Evolutionary conservation across 2,888 invertebrate genomes (phyloP).

Genomic region (Pyrrhia umbra): DNA sequence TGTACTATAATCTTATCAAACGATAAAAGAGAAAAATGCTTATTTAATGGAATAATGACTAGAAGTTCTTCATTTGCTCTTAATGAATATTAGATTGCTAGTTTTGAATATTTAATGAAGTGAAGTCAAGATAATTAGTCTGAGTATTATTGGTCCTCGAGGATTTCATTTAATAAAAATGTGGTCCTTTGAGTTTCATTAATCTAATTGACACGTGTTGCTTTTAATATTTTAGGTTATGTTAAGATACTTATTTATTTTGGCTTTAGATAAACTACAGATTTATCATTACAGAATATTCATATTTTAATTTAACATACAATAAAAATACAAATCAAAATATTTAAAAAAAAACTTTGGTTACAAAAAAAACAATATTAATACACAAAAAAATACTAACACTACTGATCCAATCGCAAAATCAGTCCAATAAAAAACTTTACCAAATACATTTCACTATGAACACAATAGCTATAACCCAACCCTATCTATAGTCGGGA

Average conservation of each 20-base stretch:
- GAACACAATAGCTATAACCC: constrained; percentile 18
- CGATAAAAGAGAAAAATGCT: constrained; percentile 6
- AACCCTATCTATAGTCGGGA: constrained; percentile 31
- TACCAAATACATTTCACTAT: constrained; percentile 15
- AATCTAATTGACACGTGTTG: constrained; percentile 5
- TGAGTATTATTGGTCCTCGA: constrained; percentile 4
- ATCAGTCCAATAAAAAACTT: constrained; percentile 7
- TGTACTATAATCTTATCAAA: not conserved
- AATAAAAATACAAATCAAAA: no score
- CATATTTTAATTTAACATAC: no score
- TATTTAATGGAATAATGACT: constrained; percentile 5
- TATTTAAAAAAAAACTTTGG: not conserved
- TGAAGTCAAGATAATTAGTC: constrained; percentile 11
- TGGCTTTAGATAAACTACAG: no score
- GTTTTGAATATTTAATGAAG: constrained; percentile 35
- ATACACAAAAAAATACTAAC: constrained; percentile 32
- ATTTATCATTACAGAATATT: no score
- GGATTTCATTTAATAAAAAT: constrained; percentile 17
- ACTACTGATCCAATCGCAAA: constrained; percentile 11
- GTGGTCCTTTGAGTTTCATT: constrained; percentile 6
- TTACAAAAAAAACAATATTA: constrained; percentile 20
- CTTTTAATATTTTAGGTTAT: no score
- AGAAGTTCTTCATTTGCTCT: not conserved
- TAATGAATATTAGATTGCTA: constrained; percentile 16
- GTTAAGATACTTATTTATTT: no score